Percentiles rank a stretch among this genome's conserved stretches.
Evolutionary conservation across 2,797 vertebrate species (phyloP).

Genomic region (Acanthurus leucopareius): DNA sequence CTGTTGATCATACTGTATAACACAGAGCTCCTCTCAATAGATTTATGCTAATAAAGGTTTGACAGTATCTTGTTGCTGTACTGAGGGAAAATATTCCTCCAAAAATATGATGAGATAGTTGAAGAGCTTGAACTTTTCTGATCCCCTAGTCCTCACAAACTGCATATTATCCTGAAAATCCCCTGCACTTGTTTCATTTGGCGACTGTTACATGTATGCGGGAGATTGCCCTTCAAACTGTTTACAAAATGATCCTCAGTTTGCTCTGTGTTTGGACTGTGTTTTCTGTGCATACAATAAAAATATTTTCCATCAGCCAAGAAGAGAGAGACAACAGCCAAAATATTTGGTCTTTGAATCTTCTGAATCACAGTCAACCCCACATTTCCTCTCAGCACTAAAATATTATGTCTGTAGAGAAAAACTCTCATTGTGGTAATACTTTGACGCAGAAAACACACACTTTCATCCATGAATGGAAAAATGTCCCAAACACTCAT

Average conservation of each 20-base stretch:
- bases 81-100: conserved; percentile 5
- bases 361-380: neutral
- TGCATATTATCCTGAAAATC: neutral
- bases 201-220: neutral
- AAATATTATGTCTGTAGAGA: conserved; percentile 14
- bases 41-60: neutral
- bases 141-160: conserved; percentile 16
- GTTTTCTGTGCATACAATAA: conserved; percentile 3
- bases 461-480: neutral
- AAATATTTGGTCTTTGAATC: conserved; percentile 44
- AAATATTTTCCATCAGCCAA: neutral
- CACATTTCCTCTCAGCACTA: conserved; percentile 1
- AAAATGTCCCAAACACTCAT: neutral
- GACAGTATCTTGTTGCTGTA: neutral
- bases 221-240: conserved; percentile 16
- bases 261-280: conserved; percentile 20
- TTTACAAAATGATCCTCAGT: neutral
- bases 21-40: neutral
- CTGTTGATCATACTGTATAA: neutral
- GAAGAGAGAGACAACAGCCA: conserved; percentile 17
- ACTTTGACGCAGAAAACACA: neutral
- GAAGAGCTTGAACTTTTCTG: neutral
- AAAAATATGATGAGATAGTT: neutral
- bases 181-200: conserved; percentile 32
- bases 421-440: neutral